phyloP scores from a whole-genome alignment of 2,888 invertebrate genomes.

The Thysanoteuthis rhombus region DNA sequence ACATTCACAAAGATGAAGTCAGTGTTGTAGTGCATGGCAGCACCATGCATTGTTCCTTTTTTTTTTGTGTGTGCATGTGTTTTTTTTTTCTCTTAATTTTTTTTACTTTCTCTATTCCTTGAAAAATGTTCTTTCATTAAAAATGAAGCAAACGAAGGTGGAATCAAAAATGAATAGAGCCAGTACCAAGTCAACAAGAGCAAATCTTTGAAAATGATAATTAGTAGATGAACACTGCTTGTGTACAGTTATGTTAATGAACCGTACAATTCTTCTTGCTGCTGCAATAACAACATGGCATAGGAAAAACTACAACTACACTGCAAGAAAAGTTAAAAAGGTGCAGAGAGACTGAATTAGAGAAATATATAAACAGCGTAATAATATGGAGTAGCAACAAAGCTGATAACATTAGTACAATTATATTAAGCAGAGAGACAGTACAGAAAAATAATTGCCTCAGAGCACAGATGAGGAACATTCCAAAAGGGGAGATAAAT shows the following conservation, averaged over 20 bases:
- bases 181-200: not conserved
- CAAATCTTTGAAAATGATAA: not conserved
- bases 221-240: not conserved
- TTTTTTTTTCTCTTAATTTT: not conserved
- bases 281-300: not conserved
- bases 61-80: not conserved
- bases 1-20: conserved; percentile 27
- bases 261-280: not conserved
- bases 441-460: not conserved
- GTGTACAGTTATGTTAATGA: not conserved
- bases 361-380: not conserved
- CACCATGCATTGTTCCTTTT: not conserved
- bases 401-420: not conserved
- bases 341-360: not conserved
- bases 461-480: not conserved
- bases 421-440: not conserved
- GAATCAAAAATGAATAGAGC: not conserved
- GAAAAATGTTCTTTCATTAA: not conserved
- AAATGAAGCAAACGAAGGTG: not conserved
- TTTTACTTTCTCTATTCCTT: not conserved
- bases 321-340: not conserved
- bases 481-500: not conserved
- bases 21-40: not conserved
- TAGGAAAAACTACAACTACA: not conserved
- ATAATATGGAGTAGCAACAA: not conserved